Evolutionary conservation across 2,113 vertebrate species (phyloP), one percentile per base, ranked within the genome.

Genomic region (Rhinolophus sinicus): DNA sequence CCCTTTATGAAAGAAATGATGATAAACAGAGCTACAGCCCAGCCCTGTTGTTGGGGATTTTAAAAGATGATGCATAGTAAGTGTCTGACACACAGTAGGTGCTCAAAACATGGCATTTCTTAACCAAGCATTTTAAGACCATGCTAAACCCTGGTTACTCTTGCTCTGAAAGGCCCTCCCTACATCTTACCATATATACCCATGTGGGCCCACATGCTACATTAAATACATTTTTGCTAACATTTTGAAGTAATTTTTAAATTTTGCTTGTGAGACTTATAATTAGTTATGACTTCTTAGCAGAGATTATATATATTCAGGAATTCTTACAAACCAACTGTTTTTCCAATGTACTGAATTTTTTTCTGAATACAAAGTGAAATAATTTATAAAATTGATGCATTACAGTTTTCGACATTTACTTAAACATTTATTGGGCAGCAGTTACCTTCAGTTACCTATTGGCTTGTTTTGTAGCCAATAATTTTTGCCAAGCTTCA

Each of bases 381-480:
- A 90, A 90, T 95, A 58, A 81, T 72, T 50, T 58, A 64, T 75
- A 84, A 90, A 96, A 80, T 35, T 52, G 18, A 54, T 70, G 26
- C 6, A 2, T 40, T 93, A 50, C 3, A 47, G 40, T 40, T 67
- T 86, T 86, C 56, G 3, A 77, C 28, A 52, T 75, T 54, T 95
- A 78, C 8, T 88, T 92, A 92, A 54, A 88, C 30, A 54, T 89
- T 22, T 38, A 65, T 22, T 85, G 33, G 28, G 35, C 15, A 60
- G 19, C n/a, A 80, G 38, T 86, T 90, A 75, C 52, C 28, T 90
- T 82, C 50, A 73, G n/a, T n/a, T n/a, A n/a, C n/a, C n/a, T n/a
- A n/a, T n/a, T n/a, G n/a, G n/a, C n/a, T n/a, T 52, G 78, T 90
- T 81, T 95, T 60, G 12, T 70, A 93, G 40, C n/a, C 60, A 93